Evolutionary conservation across 2,113 vertebrate genomes (phyloP), one percentile per base, ranked within the genome.

Genomic region (Cheirogaleus medius): DNA sequence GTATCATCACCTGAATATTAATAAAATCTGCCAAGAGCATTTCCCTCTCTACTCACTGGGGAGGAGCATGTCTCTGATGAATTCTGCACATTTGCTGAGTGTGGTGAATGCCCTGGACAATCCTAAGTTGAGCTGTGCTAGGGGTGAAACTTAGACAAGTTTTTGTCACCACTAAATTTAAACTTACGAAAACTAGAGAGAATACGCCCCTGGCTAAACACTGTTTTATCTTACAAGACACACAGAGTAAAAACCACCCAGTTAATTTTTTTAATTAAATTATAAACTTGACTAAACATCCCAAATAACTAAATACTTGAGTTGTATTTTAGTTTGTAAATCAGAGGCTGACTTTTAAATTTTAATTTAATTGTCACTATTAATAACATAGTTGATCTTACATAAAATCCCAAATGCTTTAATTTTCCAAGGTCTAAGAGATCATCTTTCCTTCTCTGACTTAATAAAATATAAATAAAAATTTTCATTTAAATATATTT

Each of bases 231-330:
- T 86, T 93, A 93, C 44, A 94, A 73, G 78, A 91, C 89, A 95
- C 15, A 88, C 52, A 90, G 47, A 95, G 37, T 63, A 93, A 91
- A 95, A 91, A 69, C 15, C 18, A 95, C 42, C 13, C 4, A 25
- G n/a, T 91, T 97, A 83, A 96, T 47, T 95, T 97, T 95, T 81
- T 11, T 83, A 98, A 97, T 97, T 97, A 92, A 97, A 96, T 94
- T 90, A 93, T 91, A 87, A 94, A 97, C 54, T 92, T 97, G 91
- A 93, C 21, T 78, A 95, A 95, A 47, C 56, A 84, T 58, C 93
- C 5, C 86, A 98, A 68, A 39, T 87, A 96, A 39, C 73, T 97
- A 94, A 94, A 93, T 95, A 96, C 25, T 69, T 85, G 54, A 94
- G 87, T 37, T 84, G 60, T 89, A 89, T 91, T 98, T 97, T 84